These are phyloP conservation scores for Mystacornis crossleyi DNA, from an alignment of 2,113 vertebrate species.

Conservation along the genomic window DNA sequence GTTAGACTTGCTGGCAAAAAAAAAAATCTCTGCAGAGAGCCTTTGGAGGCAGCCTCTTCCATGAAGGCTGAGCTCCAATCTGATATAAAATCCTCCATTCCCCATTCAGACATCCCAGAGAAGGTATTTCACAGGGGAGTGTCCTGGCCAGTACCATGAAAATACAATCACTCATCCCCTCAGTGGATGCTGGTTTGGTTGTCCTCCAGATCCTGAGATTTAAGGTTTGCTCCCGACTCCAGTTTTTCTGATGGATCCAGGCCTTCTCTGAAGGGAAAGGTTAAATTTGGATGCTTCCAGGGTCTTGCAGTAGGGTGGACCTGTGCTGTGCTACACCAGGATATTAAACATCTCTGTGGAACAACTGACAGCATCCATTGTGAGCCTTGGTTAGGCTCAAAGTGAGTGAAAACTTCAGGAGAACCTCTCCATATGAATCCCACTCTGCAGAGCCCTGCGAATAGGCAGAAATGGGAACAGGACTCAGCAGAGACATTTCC, in stretches of 20 bases:
- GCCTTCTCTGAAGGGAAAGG: not conserved
- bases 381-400: not conserved
- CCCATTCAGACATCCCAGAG: not conserved
- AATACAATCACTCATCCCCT: not conserved
- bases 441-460: not conserved
- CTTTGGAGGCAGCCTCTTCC: not conserved
- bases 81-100: not conserved
- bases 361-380: not conserved
- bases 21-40: not conserved
- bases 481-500: not conserved
- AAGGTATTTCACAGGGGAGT: not conserved
- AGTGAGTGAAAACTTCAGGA: not conserved
- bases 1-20: not conserved
- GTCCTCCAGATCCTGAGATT: not conserved
- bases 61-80: not conserved
- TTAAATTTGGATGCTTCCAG: accelerated
- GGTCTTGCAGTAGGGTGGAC: not conserved
- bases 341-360: not conserved
- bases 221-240: not conserved
- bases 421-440: not conserved
- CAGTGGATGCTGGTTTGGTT: not conserved
- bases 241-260: not conserved
- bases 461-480: not conserved
- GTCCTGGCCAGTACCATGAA: not conserved
- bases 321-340: not conserved